phyloP scores from a whole-genome alignment of 2,113 vertebrate species.

The Garra rufa region DNA sequence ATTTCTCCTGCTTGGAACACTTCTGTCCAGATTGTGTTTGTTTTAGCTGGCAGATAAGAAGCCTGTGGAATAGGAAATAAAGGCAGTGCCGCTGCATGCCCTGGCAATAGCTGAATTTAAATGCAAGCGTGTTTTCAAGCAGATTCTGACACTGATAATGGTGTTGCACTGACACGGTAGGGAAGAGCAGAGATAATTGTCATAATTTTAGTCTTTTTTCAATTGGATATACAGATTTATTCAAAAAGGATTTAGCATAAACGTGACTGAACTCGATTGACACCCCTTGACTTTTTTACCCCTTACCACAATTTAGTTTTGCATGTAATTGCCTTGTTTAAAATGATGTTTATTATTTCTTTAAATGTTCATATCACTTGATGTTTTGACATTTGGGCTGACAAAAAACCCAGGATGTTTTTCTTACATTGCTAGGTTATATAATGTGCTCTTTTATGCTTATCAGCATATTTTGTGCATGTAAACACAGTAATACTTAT shows the following conservation, averaged over 20 bases:
- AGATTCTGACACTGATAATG: background rate
- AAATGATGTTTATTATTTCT: background rate
- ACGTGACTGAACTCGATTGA: background rate
- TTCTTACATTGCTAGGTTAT: background rate
- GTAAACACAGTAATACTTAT: background rate
- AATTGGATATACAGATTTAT: background rate
- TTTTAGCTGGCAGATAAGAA: slow-evolving; percentile 47
- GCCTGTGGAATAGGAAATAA: slow-evolving; percentile 39
- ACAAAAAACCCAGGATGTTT: background rate
- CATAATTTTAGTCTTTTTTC: background rate
- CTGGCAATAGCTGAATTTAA: slow-evolving; percentile 44
- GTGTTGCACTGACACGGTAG: background rate
- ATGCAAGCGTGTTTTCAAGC: slow-evolving; percentile 27
- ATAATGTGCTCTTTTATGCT: background rate
- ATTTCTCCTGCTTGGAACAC: slow-evolving; percentile 40
- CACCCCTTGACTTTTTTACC: background rate
- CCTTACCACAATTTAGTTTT: background rate
- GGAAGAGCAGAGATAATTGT: background rate
- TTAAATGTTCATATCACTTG: background rate
- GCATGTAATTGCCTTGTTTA: background rate
- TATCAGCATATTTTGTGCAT: background rate
- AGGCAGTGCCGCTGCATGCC: background rate
- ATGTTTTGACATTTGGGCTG: background rate
- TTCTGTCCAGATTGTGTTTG: slow-evolving; percentile 47
- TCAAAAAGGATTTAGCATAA: background rate